phyloP scores from a whole-genome alignment of 2,888 invertebrate genomes.

The Byasa hedistus region DNA sequence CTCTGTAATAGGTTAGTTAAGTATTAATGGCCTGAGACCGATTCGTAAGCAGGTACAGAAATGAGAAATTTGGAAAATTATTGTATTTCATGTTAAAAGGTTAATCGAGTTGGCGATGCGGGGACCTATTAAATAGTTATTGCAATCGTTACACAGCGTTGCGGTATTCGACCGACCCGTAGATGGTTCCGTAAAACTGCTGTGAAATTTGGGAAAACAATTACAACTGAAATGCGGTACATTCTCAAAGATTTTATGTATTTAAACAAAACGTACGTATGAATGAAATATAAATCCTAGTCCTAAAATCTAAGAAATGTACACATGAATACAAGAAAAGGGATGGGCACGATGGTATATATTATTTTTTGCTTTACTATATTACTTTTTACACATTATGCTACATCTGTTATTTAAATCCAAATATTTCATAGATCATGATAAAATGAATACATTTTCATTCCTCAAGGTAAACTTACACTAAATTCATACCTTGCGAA shows the following conservation, averaged over 20 bases:
- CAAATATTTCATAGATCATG: neutral
- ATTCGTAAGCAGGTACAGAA: slow-evolving; percentile 28
- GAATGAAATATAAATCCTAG: no score
- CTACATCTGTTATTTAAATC: no score
- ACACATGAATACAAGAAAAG: no score
- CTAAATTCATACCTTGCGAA: neutral
- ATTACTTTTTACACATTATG: no score
- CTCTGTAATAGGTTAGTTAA: slow-evolving; percentile 30
- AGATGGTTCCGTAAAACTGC: no score
- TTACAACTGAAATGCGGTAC: neutral
- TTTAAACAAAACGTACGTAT: neutral
- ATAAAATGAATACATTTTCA: neutral
- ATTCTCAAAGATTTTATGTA: neutral
- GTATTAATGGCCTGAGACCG: slow-evolving; percentile 31
- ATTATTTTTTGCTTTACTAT: no score
- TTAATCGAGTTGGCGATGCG: slow-evolving; percentile 27
- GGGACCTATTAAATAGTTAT: slow-evolving; percentile 15
- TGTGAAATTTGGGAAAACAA: neutral
- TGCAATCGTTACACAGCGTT: slow-evolving; percentile 19
- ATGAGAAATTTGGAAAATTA: slow-evolving; percentile 26
- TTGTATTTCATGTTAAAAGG: slow-evolving; percentile 29
- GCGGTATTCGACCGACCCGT: slow-evolving; percentile 8
- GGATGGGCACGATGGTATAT: no score
- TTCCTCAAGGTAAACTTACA: neutral
- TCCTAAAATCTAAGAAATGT: no score